Base-by-base conservation (phyloP, 2,113 vertebrate genomes). In the Elgaria multicarinata region DNA sequence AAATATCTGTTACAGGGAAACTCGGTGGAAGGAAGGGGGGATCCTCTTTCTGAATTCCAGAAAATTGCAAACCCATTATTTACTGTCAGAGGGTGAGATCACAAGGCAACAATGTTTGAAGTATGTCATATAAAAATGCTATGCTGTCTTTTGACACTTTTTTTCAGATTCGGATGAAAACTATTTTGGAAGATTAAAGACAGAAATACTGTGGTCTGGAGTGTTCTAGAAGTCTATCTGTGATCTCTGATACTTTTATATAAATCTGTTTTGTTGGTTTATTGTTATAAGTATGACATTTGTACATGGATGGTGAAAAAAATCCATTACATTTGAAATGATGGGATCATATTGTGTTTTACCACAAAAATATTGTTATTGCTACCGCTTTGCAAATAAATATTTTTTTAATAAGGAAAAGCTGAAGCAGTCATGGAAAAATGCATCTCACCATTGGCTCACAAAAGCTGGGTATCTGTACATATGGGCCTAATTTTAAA, bases 401-500 rank as follows among this genome's bases (percentile, higher is more conserved):
- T 89, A 89, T 84, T 89, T 89, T 84, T 89, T 89, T 78, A 89
- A 84, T 77, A 89, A 85, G 88, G 62, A 89, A 89, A 78, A 55
- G 74, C 44, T 89, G 82, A 67, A 85, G 46, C n/a, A 78, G 88
- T 89, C 46, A 22, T 89, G 74, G 88, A 78, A 89, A 85, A 89
- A 85, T 14, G 13, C 46, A 89, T 89, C 72, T 69, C 88, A 78
- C 85, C 82, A 85, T 10, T 85, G 74, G 24, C 58, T 85, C 82
- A 58, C 58, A 55, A 64, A 83, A 89, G 85, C 26, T 89, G 62
- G 26, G 64, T 33, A 89, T 89, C 81, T 89, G 62, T 84, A 89
- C 88, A 89, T 89, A 84, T 89, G 82, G 88, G 72, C 82, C 74
- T 84, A 55, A 89, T 89, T 85, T 74, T 78, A 9, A 85, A 78